Base-by-base conservation (phyloP, 2,888 invertebrate species). In the Oasisia sp. region DNA sequence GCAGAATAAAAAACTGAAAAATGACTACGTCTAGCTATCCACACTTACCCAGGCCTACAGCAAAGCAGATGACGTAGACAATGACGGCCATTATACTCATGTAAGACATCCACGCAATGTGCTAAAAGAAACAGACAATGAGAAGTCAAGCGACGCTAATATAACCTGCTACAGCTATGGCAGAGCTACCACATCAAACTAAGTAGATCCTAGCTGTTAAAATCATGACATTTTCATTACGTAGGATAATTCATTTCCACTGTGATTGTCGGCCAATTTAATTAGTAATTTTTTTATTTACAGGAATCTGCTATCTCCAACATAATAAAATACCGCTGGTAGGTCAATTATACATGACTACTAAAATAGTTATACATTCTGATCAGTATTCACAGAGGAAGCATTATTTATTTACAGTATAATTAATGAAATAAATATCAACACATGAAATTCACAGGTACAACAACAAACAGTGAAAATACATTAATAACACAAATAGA, bases 41-140 rank as follows among this genome's bases (percentile, higher is more conserved):
- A 14, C 91, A 95, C 95, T 95, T 95, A 96, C 96, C 96, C 0
- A 99, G 98, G 0, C 99, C 99, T n/a, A 98, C 97, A 0, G 99
- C 98, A 96, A 99, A 99, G 96, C 98, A 97, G 50, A 98, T 97
- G 93, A 99, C 98, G 97, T 98, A 99, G 38, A 98, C 96, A 45
- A 98, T 97, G 91, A 99, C 98, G 94, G 98, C 97, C 27, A 97
- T 96, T 92, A 98, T 98, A 91, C 95, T 95, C 32, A 95, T 93
- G 89, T 94, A 94, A 91, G 95, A 95, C 94, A 96, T 95, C 45
- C 94, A 93, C 0, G 92, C 32, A 32, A 94, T 91, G 0, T 93
- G 93, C 95, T 96, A 94, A 8, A 94, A 94, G 74, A 92, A 45
- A 90, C 14, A 50, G 91, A 11, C 12, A n/a, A 19, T 0, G 7